Evolutionary conservation across 1,140 invertebrate species (phyloP).

Genomic region (Ooceraea biroi): DNA sequence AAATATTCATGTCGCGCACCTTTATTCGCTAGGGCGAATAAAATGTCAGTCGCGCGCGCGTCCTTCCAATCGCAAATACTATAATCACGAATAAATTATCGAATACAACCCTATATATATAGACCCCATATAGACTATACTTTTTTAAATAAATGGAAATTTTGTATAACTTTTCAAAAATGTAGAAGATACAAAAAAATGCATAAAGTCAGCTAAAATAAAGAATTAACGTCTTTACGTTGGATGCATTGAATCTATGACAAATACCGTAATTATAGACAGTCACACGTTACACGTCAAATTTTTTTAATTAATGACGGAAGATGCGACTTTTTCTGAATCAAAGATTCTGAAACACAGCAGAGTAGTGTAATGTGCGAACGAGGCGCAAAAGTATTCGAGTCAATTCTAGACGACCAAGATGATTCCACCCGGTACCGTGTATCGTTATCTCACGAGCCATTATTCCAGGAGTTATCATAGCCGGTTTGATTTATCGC

Average conservation of each 20-base stretch:
- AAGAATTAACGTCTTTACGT: too few relatives aligned
- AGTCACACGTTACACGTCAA: neutral
- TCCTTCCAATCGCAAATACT: constrained; percentile 26
- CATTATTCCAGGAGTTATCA: constrained; percentile 80
- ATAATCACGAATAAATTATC: neutral
- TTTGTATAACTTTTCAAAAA: neutral
- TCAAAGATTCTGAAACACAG: constrained; percentile 23
- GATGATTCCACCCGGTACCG: constrained; percentile 57
- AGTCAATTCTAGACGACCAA: constrained; percentile 72
- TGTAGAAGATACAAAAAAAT: too few relatives aligned
- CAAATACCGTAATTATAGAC: constrained; percentile 2
- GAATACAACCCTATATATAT: too few relatives aligned
- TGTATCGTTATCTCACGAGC: constrained; percentile 79
- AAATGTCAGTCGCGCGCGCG: constrained; percentile 4
- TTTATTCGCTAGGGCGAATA: constrained; percentile 18
- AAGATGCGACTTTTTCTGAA: constrained; percentile 42
- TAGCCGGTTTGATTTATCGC: constrained; percentile 79
- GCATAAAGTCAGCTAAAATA: too few relatives aligned
- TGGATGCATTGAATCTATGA: too few relatives aligned
- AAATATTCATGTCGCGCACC: constrained; percentile 48
- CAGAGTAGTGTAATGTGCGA: constrained; percentile 49
- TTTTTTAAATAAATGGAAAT: constrained; percentile 2
- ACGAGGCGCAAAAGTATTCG: constrained; percentile 71
- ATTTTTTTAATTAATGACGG: constrained; percentile 31
- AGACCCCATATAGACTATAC: too few relatives aligned